A percentile compares a stretch with the other conserved stretches of the same genome.
phyloP scores from a whole-genome alignment of 2,888 invertebrate species.

The Leptura quadrifasciata region DNA sequence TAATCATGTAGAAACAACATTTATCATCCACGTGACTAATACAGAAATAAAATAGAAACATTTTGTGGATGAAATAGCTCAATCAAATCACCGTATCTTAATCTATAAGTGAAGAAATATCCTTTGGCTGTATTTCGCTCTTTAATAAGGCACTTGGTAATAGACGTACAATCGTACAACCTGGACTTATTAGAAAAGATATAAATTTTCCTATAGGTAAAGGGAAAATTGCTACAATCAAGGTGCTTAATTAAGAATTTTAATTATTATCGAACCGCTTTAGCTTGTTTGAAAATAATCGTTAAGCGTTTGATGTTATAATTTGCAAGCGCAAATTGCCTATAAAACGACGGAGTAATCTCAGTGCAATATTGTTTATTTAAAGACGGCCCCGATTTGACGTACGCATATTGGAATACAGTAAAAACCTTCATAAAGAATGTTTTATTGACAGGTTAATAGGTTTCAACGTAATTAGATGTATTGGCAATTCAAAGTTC shows the following conservation, averaged over 20 bases:
- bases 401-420: slow-evolving; percentile 16
- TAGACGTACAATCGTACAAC: not conserved
- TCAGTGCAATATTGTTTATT: slow-evolving; percentile 21
- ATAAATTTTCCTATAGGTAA: not conserved
- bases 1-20: no score
- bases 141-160: not conserved
- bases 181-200: not conserved
- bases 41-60: no score
- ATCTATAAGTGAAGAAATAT: no score
- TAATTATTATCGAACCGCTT: slow-evolving; percentile 20
- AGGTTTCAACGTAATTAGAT: slow-evolving; percentile 22
- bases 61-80: no score
- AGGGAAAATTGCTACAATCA: not conserved
- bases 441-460: slow-evolving; percentile 22
- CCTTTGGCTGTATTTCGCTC: no score
- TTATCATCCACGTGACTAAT: no score
- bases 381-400: slow-evolving; percentile 17
- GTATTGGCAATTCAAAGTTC: slow-evolving; percentile 5
- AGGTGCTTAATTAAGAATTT: slow-evolving; percentile 11
- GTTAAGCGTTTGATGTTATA: slow-evolving; percentile 29
- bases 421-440: slow-evolving; percentile 27
- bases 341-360: slow-evolving; percentile 23
- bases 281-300: slow-evolving; percentile 14
- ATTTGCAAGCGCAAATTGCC: slow-evolving; percentile 34
- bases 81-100: no score